These are phyloP conservation scores for Malthinus flaveolus DNA, from an alignment of 2,888 invertebrate genomes.

Conservation along the genomic window DNA sequence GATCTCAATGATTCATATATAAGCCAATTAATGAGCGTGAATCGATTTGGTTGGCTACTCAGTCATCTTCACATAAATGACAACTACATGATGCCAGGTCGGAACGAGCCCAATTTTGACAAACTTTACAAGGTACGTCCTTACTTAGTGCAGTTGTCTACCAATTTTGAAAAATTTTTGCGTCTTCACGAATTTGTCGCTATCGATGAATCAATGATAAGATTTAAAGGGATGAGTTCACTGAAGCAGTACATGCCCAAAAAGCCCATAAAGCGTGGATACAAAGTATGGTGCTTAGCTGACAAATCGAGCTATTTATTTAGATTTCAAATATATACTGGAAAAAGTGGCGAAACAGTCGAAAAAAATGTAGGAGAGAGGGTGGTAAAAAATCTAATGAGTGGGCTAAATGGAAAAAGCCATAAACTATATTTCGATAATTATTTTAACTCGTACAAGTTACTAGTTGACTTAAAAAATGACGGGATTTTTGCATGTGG, in stretches of 20 bases:
- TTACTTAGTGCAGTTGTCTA: not conserved
- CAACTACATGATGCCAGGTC: not conserved
- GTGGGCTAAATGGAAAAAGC: conserved; percentile 27
- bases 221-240: conserved; percentile 34
- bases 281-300: conserved; percentile 38
- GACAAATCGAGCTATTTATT: conserved; percentile 5
- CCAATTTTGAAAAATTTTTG: not conserved
- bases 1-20: not conserved
- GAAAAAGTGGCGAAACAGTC: no score
- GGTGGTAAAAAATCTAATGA: conserved; percentile 36
- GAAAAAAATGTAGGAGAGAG: conserved; percentile 33
- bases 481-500: conserved; percentile 28
- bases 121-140: conserved; percentile 8
- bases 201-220: conserved; percentile 36
- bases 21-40: not conserved
- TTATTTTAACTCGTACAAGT: conserved; percentile 35
- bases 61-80: conserved; percentile 2
- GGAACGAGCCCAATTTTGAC: not conserved
- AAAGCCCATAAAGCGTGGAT: conserved; percentile 40
- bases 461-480: conserved; percentile 30
- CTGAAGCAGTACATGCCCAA: conserved; percentile 37
- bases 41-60: conserved; percentile 2
- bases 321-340: conserved; percentile 21
- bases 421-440: conserved; percentile 41
- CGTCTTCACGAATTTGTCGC: not conserved